A percentile compares a stretch with the other conserved stretches of the same genome.
These are phyloP conservation scores for Bactericera cockerelli DNA, from an alignment of 1,140 invertebrate species.

Conservation along the genomic window DNA sequence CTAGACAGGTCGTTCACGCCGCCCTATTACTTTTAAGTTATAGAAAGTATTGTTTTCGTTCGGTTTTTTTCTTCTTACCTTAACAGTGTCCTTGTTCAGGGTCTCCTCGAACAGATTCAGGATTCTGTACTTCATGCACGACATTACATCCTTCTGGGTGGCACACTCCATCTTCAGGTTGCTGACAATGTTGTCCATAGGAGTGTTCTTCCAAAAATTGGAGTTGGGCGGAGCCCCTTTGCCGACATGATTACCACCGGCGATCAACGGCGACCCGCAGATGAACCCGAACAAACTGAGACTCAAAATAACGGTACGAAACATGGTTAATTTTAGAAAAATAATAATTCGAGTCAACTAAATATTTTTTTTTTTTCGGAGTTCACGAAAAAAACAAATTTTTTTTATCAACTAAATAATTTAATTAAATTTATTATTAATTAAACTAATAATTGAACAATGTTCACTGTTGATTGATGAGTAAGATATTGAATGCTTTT, in stretches of 20 bases:
- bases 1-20: too few species aligned
- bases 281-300: background rate
- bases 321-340: background rate
- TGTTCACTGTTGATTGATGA: too few species aligned
- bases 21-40: too few species aligned
- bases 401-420: too few species aligned
- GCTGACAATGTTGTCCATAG: conserved; percentile 51
- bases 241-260: background rate
- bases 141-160: conserved; percentile 54
- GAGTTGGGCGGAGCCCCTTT: background rate
- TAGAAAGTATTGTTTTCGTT: too few species aligned
- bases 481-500: too few species aligned
- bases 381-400: too few species aligned
- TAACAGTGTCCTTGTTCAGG: conserved; percentile 56
- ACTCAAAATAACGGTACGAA: background rate
- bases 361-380: too few species aligned
- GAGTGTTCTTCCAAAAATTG: conserved; percentile 45
- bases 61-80: too few species aligned
- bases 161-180: conserved; percentile 53
- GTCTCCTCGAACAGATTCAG: conserved; percentile 58
- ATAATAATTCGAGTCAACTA: too few species aligned
- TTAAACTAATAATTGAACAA: too few species aligned
- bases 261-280: background rate
- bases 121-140: conserved; percentile 65
- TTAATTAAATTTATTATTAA: too few species aligned